A percentile compares a stretch with the other conserved stretches of the same genome.
phyloP scores from a whole-genome alignment of 2,113 vertebrate genomes.

The Lampris incognitus region DNA sequence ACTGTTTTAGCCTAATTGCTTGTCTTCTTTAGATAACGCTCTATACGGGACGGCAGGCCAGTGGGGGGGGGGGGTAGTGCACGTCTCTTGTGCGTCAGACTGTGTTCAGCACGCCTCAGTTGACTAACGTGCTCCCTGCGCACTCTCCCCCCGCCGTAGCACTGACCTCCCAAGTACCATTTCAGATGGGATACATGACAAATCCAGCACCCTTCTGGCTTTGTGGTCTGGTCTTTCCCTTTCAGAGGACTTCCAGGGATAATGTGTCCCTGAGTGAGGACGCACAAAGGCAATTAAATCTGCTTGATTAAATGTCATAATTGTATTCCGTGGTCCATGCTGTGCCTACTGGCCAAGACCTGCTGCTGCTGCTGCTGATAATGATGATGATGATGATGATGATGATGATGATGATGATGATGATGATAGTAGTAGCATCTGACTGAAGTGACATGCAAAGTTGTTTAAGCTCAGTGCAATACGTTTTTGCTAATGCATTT shows the following conservation, averaged over 20 bases:
- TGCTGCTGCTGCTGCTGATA: not conserved
- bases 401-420: not conserved
- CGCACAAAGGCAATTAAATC: conserved; percentile 5
- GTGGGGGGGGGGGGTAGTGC: conserved; percentile 33
- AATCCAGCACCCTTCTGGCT: conserved; percentile 8
- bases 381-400: no score
- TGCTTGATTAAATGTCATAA: conserved; percentile 3
- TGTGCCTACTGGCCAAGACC: conserved; percentile 10
- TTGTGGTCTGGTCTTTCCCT: not conserved
- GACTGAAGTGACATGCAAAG: not conserved
- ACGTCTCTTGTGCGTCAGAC: conserved; percentile 50
- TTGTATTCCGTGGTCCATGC: conserved; percentile 1
- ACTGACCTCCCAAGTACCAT: not conserved
- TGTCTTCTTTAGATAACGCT: not conserved
- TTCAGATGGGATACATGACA: not conserved
- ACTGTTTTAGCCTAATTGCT: not conserved
- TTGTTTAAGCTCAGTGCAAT: not conserved
- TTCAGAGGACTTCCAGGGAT: not conserved
- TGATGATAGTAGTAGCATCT: not conserved
- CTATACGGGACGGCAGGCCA: conserved; percentile 22
- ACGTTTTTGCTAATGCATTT: not conserved
- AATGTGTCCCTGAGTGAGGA: conserved; percentile 4
- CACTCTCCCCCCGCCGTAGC: not conserved
- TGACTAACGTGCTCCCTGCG: conserved; percentile 28
- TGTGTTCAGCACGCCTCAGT: conserved; percentile 43